Evolutionary conservation across 2,797 vertebrate species (phyloP), one percentile per base, ranked within the genome.

Genomic region (Hyperoplus immaculatus): DNA sequence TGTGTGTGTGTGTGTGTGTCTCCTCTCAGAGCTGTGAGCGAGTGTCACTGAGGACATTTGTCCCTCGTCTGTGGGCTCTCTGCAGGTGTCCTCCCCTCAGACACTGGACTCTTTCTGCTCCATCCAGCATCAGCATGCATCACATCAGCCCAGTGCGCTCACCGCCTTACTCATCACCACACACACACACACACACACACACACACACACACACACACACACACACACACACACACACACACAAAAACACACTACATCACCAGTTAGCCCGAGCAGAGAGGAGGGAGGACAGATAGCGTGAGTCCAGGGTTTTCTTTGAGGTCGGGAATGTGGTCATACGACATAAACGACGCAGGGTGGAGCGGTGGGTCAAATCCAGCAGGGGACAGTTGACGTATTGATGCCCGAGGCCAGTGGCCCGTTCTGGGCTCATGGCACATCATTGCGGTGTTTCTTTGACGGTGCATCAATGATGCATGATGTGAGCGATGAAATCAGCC

Each of bases 81-180:
- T 78, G 91, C 93, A 93, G 94, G 92, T 94, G 93, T 92, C 83
- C 69, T 83, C 72, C 68, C 53, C 18, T 75, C 79, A 53, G 68
- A 95, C 93, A 94, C 93, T 93, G 88, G 81, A 14, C 79, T 80
- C 90, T 92, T 93, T 95, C 90, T 94, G 85, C 73, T 88, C 80
- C 6, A 55, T 80, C 76, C 83, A 69, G 61, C 91, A 87, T 91
- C 90, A 87, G 66, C 85, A 90, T 88, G 86, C 86, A 93, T 91
- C 90, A 90, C 91, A 88, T 91, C 87, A 90, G 81, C 83, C 84
- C 69, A 83, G 81, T 80, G 78, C 77, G 70, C 84, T 86, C 86
- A 84, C 49, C 54, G 81, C 78, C 84, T 87, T 75, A 87, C 87
- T 89, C 91, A 87, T 75, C 82, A 78, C 66, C 11, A 45, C 73